Evolutionary conservation across 2,797 vertebrate genomes (phyloP), one percentile per base, ranked within the genome.

Genomic region (Pangasius macronema): DNA sequence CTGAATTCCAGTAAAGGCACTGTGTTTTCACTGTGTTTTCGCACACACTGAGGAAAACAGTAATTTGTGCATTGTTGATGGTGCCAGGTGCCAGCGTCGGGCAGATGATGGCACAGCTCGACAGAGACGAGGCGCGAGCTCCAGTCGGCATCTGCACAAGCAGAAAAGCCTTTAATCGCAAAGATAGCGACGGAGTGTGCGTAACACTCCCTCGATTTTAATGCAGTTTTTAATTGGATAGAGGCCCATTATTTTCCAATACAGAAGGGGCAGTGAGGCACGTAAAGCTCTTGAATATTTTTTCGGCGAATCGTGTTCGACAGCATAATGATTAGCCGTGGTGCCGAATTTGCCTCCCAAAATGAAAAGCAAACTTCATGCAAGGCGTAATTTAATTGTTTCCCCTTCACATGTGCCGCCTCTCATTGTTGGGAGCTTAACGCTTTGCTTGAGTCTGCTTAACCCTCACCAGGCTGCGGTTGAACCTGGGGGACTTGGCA

Each of bases 301-400:
- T 95, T 96, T 95, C 95, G 95, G 95, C 95, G 95, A 96, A 96
- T 96, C 95, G 92, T 96, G 95, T 96, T 96, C 95, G 94, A 96
- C 96, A 96, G 95, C 95, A 96, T 95, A 95, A 96, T 96, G 95
- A 96, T 96, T 96, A 96, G 95, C 93, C 95, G 92, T 92, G 93
- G 94, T 95, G 94, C 95, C 95, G 96, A 96, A 96, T 96, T 95
- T 96, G 95, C 95, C 95, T 96, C 94, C 92, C 95, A 96, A 96
- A 96, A 96, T 96, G 95, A 96, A 96, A 96, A 96, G 96, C 96
- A 96, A 96, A 96, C 96, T 96, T 96, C 95, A 96, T 95, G 95
- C 95, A 95, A 96, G 95, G 95, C 95, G 94, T 96, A 96, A 96
- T 96, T 96, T 96, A 96, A 96, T 96, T 96, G 95, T 96, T 96